Conservation (phyloP, 2,797 vertebrate species). For the Tiaroga cobitis region DNA sequence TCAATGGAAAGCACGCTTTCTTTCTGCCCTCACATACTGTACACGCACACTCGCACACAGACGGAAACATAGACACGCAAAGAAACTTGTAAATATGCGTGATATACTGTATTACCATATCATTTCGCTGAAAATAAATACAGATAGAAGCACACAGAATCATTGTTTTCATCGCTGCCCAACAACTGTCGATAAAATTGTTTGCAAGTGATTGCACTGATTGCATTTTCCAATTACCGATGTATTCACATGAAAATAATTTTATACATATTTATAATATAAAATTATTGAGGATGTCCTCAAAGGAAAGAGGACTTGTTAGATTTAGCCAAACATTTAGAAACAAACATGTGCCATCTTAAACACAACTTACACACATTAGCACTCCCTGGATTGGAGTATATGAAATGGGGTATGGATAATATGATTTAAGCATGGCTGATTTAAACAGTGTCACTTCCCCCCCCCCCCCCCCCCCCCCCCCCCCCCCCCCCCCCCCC, state of each 20-base stretch:
- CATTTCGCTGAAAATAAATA: not conserved
- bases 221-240: no score
- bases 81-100: not conserved
- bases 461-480: not conserved
- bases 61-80: not conserved
- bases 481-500: not conserved
- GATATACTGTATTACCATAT: not conserved
- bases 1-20: not conserved
- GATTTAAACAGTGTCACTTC: no score
- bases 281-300: conserved; percentile 30
- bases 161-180: no score
- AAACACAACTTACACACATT: conserved; percentile 43
- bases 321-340: conserved; percentile 9
- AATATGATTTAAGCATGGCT: conserved; percentile 71
- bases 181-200: no score
- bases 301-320: conserved; percentile 29
- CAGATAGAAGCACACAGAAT: not conserved
- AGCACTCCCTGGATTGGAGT: conserved; percentile 50
- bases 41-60: not conserved
- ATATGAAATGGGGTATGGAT: conserved; percentile 72
- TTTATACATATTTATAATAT: no score
- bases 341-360: conserved; percentile 23
- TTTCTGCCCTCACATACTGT: not conserved
- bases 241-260: no score
- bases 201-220: no score